Evolutionary conservation across 2,113 vertebrate genomes (phyloP), one percentile per base, ranked within the genome.

Genomic region (Alaudala cheleensis): DNA sequence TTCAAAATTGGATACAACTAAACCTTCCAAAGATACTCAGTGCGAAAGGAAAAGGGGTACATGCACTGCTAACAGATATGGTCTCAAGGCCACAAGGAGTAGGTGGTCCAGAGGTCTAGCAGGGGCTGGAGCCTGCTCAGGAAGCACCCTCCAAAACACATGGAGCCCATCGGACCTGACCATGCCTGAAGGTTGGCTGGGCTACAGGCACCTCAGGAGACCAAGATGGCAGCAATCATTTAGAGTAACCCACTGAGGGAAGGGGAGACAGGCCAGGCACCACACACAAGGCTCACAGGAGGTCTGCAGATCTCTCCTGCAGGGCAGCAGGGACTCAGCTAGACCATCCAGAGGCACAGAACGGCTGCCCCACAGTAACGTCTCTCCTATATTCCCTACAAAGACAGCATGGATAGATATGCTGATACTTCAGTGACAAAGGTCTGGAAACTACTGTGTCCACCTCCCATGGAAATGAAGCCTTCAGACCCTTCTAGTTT

Each of bases 121-220:
- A 5, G 28, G 15, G 33, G 29, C 44, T 72, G 34, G 6, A 66
- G 8, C 26, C 50, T 57, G 51, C 9, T 34, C 56, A 65, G 40
- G 80, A 85, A 51, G 14, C 40, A 31, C 12, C 24, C 50, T 39
- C 57, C 39, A 60, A 53, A 91, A 26, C 11, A 33, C 4, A 3
- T 7, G 7, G 37, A 51, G 8, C 16, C 11, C 1, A 0, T 39
- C 21, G 31, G 51, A 84, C 9, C 53, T 20, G 51, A 33, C 10
- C 0, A 0, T 23, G 14, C 39, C 56, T 54, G 34, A 18, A 45
- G 31, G 5, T 0, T 20, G 8, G 5, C 24, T 14, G 11, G 22
- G 31, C 31, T 64, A 4, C 6, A 37, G 62, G 34, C 33, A 42
- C 12, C 21, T 51, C 77, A 60, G 85, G 26, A 81, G 29, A 65